Evolutionary conservation across 37 sponge, comb jelly and placozoan genomes (phyloP).

Genomic region (Dysidea cf. avara): DNA sequence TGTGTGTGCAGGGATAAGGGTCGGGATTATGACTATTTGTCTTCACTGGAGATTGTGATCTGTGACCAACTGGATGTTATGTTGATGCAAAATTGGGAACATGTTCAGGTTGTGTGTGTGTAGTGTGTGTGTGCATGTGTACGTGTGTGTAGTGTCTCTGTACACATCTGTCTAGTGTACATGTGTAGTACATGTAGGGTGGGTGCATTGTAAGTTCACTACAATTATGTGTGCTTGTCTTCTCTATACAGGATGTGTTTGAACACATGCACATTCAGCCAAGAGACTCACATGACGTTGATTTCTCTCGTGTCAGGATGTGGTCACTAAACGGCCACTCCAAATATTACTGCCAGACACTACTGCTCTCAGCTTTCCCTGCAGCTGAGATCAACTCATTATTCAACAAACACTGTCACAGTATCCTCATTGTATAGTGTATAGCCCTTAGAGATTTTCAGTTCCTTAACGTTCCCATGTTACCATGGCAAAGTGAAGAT

Average conservation of each 20-base stretch:
- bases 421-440: slow-evolving; percentile 41
- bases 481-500: slow-evolving; percentile 65
- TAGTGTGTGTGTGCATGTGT: background rate
- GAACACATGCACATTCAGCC: slow-evolving; percentile 73
- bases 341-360: slow-evolving; percentile 79
- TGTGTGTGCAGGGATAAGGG: slow-evolving; percentile 67
- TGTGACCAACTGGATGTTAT: slow-evolving; percentile 89
- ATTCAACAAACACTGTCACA: slow-evolving; percentile 54
- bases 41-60: slow-evolving; percentile 90
- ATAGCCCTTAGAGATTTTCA: background rate
- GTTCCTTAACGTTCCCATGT: slow-evolving; percentile 8
- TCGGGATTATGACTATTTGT: slow-evolving; percentile 91
- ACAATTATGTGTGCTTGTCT: too few species aligned
- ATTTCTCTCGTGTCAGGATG: slow-evolving; percentile 79
- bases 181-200: background rate
- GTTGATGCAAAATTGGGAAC: slow-evolving; percentile 99
- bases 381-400: slow-evolving; percentile 86
- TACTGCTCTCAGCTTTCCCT: slow-evolving; percentile 66
- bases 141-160: background rate
- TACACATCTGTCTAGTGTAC: background rate
- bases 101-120: slow-evolving; percentile 47
- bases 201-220: background rate
- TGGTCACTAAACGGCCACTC: slow-evolving; percentile 85
- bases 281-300: slow-evolving; percentile 72
- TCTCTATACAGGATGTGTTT: slow-evolving; percentile 49